A percentile compares a stretch with the other conserved stretches of the same genome.
Evolutionary conservation across 2,888 invertebrate species (phyloP).

Genomic region (Cataglyphis livida): DNA sequence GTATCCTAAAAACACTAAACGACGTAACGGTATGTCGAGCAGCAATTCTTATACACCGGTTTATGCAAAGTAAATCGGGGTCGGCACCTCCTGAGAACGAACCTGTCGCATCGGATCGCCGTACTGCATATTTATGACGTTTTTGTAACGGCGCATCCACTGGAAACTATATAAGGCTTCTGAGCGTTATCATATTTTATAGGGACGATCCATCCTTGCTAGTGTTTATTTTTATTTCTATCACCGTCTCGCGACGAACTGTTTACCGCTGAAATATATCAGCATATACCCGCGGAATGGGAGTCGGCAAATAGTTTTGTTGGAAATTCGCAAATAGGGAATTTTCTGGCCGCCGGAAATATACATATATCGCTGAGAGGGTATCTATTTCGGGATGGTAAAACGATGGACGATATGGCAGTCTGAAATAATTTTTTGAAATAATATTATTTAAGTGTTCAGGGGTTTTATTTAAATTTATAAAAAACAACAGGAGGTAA

Average conservation of each 20-base stretch:
- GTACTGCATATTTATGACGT: conserved; percentile 65
- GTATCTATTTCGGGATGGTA: not conserved
- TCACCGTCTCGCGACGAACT: conserved; percentile 22
- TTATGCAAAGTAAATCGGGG: conserved; percentile 63
- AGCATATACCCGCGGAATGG: conserved; percentile 26
- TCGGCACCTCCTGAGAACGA: conserved; percentile 50
- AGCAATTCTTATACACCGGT: conserved; percentile 59
- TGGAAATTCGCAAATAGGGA: conserved; percentile 37
- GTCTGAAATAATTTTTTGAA: not conserved
- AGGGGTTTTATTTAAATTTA: not conserved
- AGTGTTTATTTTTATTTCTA: conserved; percentile 47
- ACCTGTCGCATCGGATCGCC: conserved; percentile 59
- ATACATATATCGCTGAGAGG: conserved; percentile 35
- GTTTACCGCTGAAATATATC: conserved; percentile 46
- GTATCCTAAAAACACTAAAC: conserved; percentile 51
- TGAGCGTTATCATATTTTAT: conserved; percentile 55
- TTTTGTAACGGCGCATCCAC: conserved; percentile 53
- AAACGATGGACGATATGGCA: not conserved
- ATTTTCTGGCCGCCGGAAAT: conserved; percentile 35
- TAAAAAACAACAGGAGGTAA: not conserved
- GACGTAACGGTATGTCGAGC: conserved; percentile 43
- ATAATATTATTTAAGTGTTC: conserved; percentile 10
- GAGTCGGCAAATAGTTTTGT: conserved; percentile 45
- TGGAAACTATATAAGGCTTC: conserved; percentile 57
- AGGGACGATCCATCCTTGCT: conserved; percentile 46